Conservation (phyloP, 37 sponge, comb jelly and placozoan species). For the Lycopodina hypogea region DNA sequence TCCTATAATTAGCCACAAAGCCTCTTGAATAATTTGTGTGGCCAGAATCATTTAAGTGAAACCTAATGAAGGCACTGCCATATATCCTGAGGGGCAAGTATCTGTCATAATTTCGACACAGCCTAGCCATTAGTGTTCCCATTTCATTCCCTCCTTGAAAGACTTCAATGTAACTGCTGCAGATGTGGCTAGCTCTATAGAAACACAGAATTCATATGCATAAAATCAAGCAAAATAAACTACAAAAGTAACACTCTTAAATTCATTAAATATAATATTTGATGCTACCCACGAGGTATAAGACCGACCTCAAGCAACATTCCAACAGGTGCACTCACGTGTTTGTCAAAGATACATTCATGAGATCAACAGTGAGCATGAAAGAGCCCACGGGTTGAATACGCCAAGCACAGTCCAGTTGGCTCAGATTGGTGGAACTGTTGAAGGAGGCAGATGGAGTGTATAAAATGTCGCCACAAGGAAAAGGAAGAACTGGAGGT, state of each 20-base stretch:
- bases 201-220: too few relatives aligned
- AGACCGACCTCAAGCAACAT: too few relatives aligned
- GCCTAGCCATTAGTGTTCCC: background rate
- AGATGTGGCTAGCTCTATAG: background rate
- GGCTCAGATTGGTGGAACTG: slow-evolving; percentile 13
- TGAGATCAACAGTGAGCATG: slow-evolving; percentile 9
- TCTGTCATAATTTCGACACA: background rate
- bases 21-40: background rate
- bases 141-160: background rate
- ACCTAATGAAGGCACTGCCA: background rate
- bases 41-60: background rate
- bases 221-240: background rate
- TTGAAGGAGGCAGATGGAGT: slow-evolving; percentile 18
- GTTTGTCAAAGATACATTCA: slow-evolving; percentile 3
- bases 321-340: too few relatives aligned
- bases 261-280: too few relatives aligned
- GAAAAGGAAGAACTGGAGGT: slow-evolving; percentile 11
- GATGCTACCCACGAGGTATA: too few relatives aligned
- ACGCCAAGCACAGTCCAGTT: slow-evolving; percentile 46
- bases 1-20: background rate
- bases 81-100: background rate
- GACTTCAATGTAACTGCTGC: background rate
- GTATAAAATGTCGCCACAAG: slow-evolving; percentile 36
- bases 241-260: background rate
- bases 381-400: slow-evolving; percentile 23